These are phyloP conservation scores for Conus betulinus DNA, from an alignment of 1,140 invertebrate genomes.

Conservation along the genomic window DNA sequence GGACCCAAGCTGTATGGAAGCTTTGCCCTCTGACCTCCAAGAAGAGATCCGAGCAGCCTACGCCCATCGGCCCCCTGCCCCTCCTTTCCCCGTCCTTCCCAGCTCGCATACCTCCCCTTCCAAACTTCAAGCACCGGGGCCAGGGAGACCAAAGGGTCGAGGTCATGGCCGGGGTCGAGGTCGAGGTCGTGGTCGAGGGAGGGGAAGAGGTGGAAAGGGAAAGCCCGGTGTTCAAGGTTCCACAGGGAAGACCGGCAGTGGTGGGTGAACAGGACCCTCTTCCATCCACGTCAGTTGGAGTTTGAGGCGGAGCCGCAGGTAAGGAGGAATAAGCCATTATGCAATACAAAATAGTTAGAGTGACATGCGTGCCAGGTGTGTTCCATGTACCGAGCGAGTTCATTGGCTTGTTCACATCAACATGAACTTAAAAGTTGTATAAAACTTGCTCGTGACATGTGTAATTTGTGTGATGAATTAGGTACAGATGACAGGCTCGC, in stretches of 20 bases:
- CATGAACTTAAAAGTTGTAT: no score
- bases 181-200: neutral
- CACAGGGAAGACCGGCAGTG: slow-evolving; percentile 52
- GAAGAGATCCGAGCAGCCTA: slow-evolving; percentile 66
- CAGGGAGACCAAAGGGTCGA: slow-evolving; percentile 49
- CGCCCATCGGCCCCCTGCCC: slow-evolving; percentile 41
- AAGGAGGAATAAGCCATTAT: neutral
- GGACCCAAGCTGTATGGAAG: slow-evolving; percentile 67
- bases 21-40: slow-evolving; percentile 65
- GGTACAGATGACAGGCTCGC: no score
- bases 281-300: slow-evolving; percentile 49
- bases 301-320: slow-evolving; percentile 32
- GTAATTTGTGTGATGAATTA: no score
- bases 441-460: no score
- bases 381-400: no score
- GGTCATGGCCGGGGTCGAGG: neutral
- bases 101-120: slow-evolving; percentile 12
- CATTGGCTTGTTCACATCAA: no score
- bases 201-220: slow-evolving; percentile 35
- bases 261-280: slow-evolving; percentile 31
- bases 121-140: slow-evolving; percentile 28
- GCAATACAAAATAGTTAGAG: no score
- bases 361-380: no score
- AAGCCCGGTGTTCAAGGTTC: slow-evolving; percentile 66
- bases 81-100: neutral